Evolutionary conservation across 2,113 vertebrate genomes (phyloP).

Genomic region (Lynx canadensis): DNA sequence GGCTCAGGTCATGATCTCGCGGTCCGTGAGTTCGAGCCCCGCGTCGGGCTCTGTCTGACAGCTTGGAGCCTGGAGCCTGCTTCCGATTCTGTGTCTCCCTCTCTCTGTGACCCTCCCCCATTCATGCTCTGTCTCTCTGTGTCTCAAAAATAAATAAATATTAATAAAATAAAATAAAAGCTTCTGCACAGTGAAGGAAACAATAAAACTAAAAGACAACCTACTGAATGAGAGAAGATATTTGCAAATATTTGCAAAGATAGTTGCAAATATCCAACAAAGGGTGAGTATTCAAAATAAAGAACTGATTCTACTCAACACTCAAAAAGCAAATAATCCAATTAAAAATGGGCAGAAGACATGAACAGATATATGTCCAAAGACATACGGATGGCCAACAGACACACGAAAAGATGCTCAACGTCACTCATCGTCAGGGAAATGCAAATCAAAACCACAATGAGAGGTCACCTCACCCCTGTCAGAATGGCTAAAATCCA

Average conservation of each 20-base stretch:
- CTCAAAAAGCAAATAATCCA: background rate
- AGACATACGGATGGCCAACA: background rate
- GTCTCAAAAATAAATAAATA: no score
- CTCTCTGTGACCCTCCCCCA: no score
- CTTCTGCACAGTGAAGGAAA: background rate
- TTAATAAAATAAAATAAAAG: background rate
- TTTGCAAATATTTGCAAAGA: background rate
- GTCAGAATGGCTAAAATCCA: background rate
- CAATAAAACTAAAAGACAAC: background rate
- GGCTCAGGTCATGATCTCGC: no score
- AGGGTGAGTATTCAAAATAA: background rate
- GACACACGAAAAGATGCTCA: background rate
- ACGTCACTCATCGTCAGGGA: background rate
- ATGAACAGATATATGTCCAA: background rate
- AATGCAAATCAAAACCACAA: background rate
- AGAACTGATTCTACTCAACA: background rate
- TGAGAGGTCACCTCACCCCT: background rate
- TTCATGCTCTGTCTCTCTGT: no score
- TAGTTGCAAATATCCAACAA: background rate
- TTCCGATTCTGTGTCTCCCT: no score
- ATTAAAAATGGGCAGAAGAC: background rate
- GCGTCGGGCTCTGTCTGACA: no score
- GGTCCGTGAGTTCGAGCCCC: no score
- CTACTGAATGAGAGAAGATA: background rate
- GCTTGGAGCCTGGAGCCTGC: no score